Conservation (phyloP, 2,113 vertebrate genomes). For the Calyptommatus sinebrachiatus region DNA sequence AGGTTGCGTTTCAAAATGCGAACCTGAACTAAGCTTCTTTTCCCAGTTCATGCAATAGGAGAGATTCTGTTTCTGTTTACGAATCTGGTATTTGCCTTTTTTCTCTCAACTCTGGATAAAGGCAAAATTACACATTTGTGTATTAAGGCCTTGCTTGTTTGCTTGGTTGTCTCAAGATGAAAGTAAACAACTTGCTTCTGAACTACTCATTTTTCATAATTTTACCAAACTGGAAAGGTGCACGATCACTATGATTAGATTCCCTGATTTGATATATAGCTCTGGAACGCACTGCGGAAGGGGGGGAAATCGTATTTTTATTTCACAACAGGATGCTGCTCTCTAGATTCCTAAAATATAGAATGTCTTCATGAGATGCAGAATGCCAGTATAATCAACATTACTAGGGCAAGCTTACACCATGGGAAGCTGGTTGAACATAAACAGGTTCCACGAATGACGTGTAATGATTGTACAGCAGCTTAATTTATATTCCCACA, state of each 20-base stretch:
- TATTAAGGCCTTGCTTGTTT: background rate
- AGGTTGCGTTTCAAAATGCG: no score
- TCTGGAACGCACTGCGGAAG: background rate
- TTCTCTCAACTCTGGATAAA: background rate
- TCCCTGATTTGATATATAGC: background rate
- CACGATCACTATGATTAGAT: background rate
- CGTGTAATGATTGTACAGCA: background rate
- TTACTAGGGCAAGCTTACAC: conserved; percentile 4
- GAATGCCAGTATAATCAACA: background rate
- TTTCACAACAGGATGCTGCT: background rate
- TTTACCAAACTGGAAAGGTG: background rate
- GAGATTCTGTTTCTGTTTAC: background rate
- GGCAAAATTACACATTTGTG: background rate
- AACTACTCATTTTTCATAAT: background rate
- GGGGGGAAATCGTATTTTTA: background rate
- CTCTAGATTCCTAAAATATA: background rate
- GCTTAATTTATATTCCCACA: background rate
- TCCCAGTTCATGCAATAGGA: background rate
- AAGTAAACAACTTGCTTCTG: background rate
- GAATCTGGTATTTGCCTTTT: background rate
- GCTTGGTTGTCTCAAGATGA: background rate
- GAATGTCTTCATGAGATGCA: background rate
- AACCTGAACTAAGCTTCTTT: background rate
- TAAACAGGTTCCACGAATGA: conserved; percentile 11
- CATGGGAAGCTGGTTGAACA: background rate